Percentiles rank a stretch among this genome's conserved stretches.
These are phyloP conservation scores for Phenganax subtilis DNA, from an alignment of 92 coral and sea anemone species.

Conservation along the genomic window DNA sequence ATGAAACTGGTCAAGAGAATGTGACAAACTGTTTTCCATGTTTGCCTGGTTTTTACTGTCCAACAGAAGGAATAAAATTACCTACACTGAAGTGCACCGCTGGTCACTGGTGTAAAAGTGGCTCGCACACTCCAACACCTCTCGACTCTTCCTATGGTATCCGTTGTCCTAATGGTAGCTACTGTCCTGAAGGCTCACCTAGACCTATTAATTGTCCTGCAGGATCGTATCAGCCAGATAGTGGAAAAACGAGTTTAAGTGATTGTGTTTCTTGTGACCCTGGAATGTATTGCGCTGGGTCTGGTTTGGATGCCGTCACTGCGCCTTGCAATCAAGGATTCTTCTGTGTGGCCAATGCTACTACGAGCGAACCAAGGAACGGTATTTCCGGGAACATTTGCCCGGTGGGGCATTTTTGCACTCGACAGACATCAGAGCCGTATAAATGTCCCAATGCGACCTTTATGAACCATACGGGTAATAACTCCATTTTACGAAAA, in stretches of 20 bases:
- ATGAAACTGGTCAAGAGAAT: constrained; percentile 65
- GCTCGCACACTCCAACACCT: constrained; percentile 70
- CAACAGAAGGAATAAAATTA: constrained; percentile 50
- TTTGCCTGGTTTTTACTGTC: constrained; percentile 78
- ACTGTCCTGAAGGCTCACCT: constrained; percentile 91
- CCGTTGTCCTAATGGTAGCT: constrained; percentile 95
- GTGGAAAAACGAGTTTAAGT: constrained; percentile 58
- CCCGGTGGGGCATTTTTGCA: constrained; percentile 79
- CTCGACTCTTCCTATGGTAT: constrained; percentile 61
- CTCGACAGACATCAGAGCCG: constrained; percentile 61
- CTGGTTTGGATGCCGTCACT: constrained; percentile 69
- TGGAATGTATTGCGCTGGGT: constrained; percentile 84
- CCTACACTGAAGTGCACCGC: constrained; percentile 67
- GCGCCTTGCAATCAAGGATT: constrained; percentile 67
- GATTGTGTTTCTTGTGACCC: constrained; percentile 91
- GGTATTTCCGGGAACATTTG: constrained; percentile 72
- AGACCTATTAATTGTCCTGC: constrained; percentile 74
- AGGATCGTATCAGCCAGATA: constrained; percentile 81
- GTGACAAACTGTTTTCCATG: constrained; percentile 76
- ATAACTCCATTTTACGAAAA: not conserved
- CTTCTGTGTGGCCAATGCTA: constrained; percentile 68
- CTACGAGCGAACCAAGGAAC: constrained; percentile 64
- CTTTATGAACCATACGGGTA: constrained; percentile 93
- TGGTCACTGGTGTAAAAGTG: constrained; percentile 89
- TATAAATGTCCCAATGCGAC: constrained; percentile 74